Conservation (phyloP, 2,888 invertebrate genomes). For the Colostygia pectinataria region DNA sequence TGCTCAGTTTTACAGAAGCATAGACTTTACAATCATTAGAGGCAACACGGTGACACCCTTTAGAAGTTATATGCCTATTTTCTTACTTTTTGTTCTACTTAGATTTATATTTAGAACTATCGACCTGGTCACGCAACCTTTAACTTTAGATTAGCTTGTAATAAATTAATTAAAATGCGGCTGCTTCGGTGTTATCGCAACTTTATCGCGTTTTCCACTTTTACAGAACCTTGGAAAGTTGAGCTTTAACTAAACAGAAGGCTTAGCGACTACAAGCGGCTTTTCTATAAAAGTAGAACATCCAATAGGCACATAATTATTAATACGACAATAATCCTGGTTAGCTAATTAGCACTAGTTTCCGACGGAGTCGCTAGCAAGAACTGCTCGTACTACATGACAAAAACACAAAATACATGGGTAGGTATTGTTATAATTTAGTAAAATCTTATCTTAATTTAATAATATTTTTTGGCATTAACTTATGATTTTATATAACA, state of each 20-base stretch:
- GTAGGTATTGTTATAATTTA: no score
- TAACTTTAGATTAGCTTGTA: constrained; percentile 26
- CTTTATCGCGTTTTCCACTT: constrained; percentile 24
- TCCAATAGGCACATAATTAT: constrained; percentile 5
- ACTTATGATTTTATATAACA: no score
- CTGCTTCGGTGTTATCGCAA: constrained; percentile 25
- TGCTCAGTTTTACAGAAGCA: not conserved
- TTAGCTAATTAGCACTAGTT: not conserved
- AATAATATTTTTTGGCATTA: no score
- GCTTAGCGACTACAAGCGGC: constrained; percentile 5
- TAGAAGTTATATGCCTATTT: not conserved
- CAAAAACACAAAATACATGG: no score
- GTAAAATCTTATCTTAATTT: no score
- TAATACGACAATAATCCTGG: not conserved
- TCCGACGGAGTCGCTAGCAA: not conserved
- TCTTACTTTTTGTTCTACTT: constrained; percentile 7
- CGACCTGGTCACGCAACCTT: constrained; percentile 29
- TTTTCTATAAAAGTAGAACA: constrained; percentile 8
- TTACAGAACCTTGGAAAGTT: constrained; percentile 18
- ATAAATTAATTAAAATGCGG: constrained; percentile 39
- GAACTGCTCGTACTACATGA: no score
- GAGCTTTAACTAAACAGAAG: constrained; percentile 6
- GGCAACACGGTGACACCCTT: not conserved
- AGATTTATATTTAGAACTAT: constrained; percentile 16
- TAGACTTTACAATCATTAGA: not conserved